Evolutionary conservation across 2,797 vertebrate genomes (phyloP), one percentile per base, ranked within the genome.

Genomic region (Ctenopoma kingsleyae): DNA sequence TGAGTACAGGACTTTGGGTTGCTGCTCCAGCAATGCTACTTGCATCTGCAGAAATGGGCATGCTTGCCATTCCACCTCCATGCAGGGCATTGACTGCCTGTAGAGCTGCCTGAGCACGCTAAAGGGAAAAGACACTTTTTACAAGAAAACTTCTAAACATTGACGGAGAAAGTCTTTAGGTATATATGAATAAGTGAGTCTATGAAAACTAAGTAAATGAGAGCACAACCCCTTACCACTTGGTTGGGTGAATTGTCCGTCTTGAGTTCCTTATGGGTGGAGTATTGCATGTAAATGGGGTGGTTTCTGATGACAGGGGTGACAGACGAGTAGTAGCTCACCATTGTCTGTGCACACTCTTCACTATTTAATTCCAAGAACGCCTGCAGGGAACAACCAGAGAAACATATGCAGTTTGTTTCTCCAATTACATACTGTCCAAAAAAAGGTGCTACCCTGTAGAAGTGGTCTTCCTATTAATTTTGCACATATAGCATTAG

Each of bases 261-360:
- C 92, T 99, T 99, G 51, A 99, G 95, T 86, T 99, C 98, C 91
- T 98, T 98, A 84, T 99, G 97, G 89, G 96, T 99, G 27, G 97
- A 99, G 92, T 97, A 99, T 77, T 99, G 98, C 86, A 99, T 97
- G 82, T 96, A 99, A 86, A 99, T 96, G 32, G 96, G 96, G 76
- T 98, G 97, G 84, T 95, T 97, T 4, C 97, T 95, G 67, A 99
- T 95, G 83, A 98, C 94, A 0, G 97, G 96, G 0, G 97, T 96
- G 70, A 97, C 97, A 0, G 97, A 96, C 4, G 96, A 96, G 84
- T 98, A 99, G 90, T 99, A 99, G 92, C 94, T 98, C 30, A 99
- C 96, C 98, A 99, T 98, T 4, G 98, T 97, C 93, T 97, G 97
- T 65, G 98, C 97, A 1, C 96, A 95, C 89, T 99, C 98, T 85